Evolutionary conservation across 2,113 vertebrate species (phyloP), one percentile per base, ranked within the genome.

Genomic region (Mugil cephalus): DNA sequence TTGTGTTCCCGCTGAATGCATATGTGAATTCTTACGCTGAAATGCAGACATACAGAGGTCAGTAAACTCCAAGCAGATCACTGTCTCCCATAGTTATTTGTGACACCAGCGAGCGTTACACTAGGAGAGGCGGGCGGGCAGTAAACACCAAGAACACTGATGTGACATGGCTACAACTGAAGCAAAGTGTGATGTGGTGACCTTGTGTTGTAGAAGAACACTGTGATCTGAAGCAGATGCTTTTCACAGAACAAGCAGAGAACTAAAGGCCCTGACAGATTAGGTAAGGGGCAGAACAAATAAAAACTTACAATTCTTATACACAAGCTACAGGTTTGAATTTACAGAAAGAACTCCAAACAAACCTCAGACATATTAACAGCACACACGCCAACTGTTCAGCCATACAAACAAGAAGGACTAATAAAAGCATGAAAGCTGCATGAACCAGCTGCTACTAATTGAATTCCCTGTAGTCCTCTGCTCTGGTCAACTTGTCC

Each of bases 41-140:
- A 63, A 79, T 46, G 51, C 36, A 55, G 68, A 47, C 18, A 17
- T 8, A 63, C 51, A 64, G 21, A 62, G 63, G 73, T 61, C 67
- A 62, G 40, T 75, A 56, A 65, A 67, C 30, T 56, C 21, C 50
- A 54, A 17, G 18, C 53, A 17, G 52, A 3, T 17, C 6, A 1
- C 43, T 43, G 50, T 34, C 42, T 43, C 69, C 50, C 67, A 45
- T 34, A 78, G 79, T 83, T 80, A 87, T 84, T 87, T 39, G 74
- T 74, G 77, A 87, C 67, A 71, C 66, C 55, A 35, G 60, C 2
- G 63, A 4, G 48, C 80, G 58, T 40, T 72, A 35, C 34, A 82
- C 45, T 62, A 51, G 69, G 79, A 74, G 58, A 24, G 47, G 51
- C 7, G 15, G 42, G 46, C 8, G 36, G 76, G 65, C 21, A 35